Percentiles rank a stretch among this genome's conserved stretches.
phyloP scores from a whole-genome alignment of 2,888 invertebrate genomes.

The Drosophila yooni region DNA sequence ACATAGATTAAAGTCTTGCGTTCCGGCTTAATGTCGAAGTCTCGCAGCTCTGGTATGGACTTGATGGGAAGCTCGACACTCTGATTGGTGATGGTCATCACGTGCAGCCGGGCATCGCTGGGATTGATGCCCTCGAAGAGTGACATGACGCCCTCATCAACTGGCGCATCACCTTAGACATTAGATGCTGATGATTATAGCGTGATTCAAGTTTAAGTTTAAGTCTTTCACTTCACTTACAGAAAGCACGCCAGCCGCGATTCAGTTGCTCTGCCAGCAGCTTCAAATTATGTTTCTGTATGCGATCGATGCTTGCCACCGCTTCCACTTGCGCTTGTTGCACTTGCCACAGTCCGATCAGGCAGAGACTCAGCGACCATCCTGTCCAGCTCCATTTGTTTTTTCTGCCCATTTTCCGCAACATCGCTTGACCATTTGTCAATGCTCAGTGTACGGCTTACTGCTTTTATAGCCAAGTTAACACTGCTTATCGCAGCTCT shows the following conservation, averaged over 20 bases:
- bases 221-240: conserved; percentile 59
- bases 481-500: conserved; percentile 35
- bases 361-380: conserved; percentile 1
- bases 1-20: conserved; percentile 80
- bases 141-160: conserved; percentile 81
- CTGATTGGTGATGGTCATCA: conserved; percentile 80
- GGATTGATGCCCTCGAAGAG: conserved; percentile 80
- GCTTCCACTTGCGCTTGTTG: not conserved
- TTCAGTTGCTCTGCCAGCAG: conserved; percentile 68
- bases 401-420: not conserved
- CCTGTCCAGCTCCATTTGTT: conserved; percentile 17
- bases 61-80: conserved; percentile 79
- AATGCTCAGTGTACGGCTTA: conserved; percentile 3
- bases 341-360: conserved; percentile 1
- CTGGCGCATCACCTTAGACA: conserved; percentile 76
- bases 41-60: conserved; percentile 75
- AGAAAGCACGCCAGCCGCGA: conserved; percentile 77
- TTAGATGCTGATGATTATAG: not conserved
- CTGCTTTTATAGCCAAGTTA: conserved; percentile 62
- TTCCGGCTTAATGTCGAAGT: conserved; percentile 75
- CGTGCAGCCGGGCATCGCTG: conserved; percentile 76
- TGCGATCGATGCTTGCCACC: conserved; percentile 49
- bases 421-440: conserved; percentile 31
- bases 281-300: conserved; percentile 73
- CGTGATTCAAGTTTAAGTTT: not conserved